Evolutionary conservation across 2,888 invertebrate species (phyloP).

Genomic region (Galerucella pusilla): DNA sequence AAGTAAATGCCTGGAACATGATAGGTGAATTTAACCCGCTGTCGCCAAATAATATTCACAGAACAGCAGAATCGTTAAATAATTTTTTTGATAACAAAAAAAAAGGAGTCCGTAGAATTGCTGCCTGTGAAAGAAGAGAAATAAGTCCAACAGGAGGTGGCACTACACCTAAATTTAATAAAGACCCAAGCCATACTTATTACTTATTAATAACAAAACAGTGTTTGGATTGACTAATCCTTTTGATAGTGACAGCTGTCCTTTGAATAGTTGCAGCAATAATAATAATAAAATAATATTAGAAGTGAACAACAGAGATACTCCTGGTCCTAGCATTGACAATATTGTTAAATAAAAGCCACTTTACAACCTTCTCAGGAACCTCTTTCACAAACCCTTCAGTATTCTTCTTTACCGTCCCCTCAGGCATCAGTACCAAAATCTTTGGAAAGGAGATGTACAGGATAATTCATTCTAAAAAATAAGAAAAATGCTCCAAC

Average conservation of each 20-base stretch:
- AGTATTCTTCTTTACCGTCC: background rate
- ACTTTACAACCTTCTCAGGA: too few species aligned
- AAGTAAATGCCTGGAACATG: too few species aligned
- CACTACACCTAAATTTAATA: background rate
- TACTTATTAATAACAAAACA: too few species aligned
- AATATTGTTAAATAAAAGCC: background rate
- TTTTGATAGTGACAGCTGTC: background rate
- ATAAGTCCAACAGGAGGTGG: background rate
- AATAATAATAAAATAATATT: background rate
- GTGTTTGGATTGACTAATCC: background rate
- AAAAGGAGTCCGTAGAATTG: background rate
- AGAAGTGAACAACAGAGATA: background rate
- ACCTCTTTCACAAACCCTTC: background rate
- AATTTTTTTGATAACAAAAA: too few species aligned
- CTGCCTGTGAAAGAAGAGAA: background rate
- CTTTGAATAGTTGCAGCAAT: background rate
- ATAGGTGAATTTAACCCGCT: too few species aligned
- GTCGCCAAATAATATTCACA: too few species aligned
- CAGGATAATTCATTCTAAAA: background rate
- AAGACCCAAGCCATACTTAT: too few species aligned
- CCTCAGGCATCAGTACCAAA: slow-evolving; percentile 2
- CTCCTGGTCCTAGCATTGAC: background rate
- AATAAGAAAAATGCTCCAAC: slow-evolving; percentile 6
- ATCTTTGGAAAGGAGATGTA: slow-evolving; percentile 3
- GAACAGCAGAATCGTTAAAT: too few species aligned